Evolutionary conservation across 2,888 invertebrate genomes (phyloP), one percentile per base, ranked within the genome.

Genomic region (Colletes collaris): DNA sequence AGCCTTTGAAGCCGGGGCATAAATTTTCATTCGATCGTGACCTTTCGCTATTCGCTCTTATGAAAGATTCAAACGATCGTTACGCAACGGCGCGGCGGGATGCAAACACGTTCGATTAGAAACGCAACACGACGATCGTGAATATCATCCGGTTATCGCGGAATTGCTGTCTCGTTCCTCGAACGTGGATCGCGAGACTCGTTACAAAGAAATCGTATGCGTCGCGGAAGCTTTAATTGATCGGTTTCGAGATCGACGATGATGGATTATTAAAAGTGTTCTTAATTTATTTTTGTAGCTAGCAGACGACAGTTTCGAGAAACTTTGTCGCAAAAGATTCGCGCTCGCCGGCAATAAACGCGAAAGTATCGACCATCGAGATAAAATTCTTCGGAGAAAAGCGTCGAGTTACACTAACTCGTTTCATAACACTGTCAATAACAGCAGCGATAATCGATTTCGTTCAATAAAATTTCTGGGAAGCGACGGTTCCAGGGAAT

Each of bases 41-140:
- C 73, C 67, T 75, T 73, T 81, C 19, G 35, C 78, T 60, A 74
- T 60, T 59, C 58, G 40, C 35, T 62, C 76, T 69, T 76, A 82
- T 82, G 78, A 82, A 82, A 82, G 62, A 82, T 82, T 82, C 82
- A 82, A 69, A 52, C 70, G 70, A n/a, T 76, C 67, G 69, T 82
- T 82, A 81, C 71, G 77, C 81, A 68, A 72, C 53, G 49, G 49
- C 50, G 67, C 65, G 53, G 16, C 53, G 59, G 27, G 67, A 73
- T 64, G 74, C 77, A 67, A 68, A 73, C 53, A 40, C 52, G 59
- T 64, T 76, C 53, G 73, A 81, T 77, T 72, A 74, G 66, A 74
- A 46, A 82, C 70, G 74, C 81, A 67, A 73, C 73, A 62, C 67
- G 68, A 56, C 79, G 79, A 59, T 46, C 70, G 70, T 59, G 70